Conservation (phyloP, 2,797 vertebrate species). For the Phalloptychus januarius region DNA sequence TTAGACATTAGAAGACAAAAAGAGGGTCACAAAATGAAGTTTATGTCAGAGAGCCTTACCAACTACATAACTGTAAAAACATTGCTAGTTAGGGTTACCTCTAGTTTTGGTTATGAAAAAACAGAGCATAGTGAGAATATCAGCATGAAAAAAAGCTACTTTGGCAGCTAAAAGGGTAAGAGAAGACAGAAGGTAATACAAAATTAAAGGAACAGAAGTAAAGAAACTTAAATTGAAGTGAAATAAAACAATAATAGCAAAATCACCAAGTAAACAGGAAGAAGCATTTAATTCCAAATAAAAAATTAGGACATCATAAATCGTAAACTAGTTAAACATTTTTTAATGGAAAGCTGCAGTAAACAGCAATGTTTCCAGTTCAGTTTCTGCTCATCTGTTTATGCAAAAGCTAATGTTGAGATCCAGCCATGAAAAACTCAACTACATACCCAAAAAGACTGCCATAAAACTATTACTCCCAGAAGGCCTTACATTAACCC, state of each 20-base stretch:
- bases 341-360: background rate
- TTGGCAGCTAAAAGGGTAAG: background rate
- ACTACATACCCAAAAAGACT: background rate
- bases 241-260: background rate
- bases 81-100: slow-evolving; percentile 35
- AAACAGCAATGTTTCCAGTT: background rate
- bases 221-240: background rate
- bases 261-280: slow-evolving; percentile 36
- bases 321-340: background rate
- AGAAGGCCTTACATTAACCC: background rate
- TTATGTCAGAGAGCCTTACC: slow-evolving; percentile 27
- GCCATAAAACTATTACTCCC: background rate
- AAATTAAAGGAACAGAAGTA: background rate
- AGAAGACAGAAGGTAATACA: background rate
- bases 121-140: slow-evolving; percentile 34
- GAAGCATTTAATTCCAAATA: background rate
- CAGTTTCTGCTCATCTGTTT: background rate
- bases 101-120: slow-evolving; percentile 42
- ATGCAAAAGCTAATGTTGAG: background rate
- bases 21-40: slow-evolving; percentile 10
- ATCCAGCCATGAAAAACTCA: background rate
- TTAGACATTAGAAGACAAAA: slow-evolving; percentile 16
- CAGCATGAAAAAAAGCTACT: slow-evolving; percentile 8
- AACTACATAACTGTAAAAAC: slow-evolving; percentile 43
- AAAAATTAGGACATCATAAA: background rate